Conservation (phyloP, 2,888 invertebrate species). For the Campopleginae sp. region DNA sequence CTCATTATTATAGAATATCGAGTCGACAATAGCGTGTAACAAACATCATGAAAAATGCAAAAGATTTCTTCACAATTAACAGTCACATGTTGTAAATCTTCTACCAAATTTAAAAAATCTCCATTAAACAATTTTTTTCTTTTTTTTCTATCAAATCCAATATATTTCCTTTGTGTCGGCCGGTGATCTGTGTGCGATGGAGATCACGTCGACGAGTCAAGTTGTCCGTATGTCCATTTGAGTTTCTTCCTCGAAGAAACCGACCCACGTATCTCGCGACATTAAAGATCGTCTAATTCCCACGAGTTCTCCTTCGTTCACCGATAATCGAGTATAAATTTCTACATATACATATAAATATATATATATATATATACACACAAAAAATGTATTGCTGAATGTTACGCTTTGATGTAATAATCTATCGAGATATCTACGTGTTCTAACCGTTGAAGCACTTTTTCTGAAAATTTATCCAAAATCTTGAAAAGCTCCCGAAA, state of each 20-base stretch:
- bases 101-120: neutral
- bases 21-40: neutral
- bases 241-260: neutral
- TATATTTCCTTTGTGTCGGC: neutral
- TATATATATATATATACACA: too few species aligned
- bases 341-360: conserved; percentile 32
- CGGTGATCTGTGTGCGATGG: conserved; percentile 16
- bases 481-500: conserved; percentile 56
- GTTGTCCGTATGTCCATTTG: neutral
- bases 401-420: conserved; percentile 75
- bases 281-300: conserved; percentile 2
- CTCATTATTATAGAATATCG: neutral
- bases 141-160: neutral
- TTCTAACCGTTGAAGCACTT: conserved; percentile 71
- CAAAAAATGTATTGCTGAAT: conserved; percentile 83
- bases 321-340: conserved; percentile 52
- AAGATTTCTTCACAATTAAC: neutral
- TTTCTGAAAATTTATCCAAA: conserved; percentile 58
- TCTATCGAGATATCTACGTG: conserved; percentile 76
- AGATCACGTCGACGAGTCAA: conserved; percentile 8
- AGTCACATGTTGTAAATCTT: neutral
- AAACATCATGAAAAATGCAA: neutral
- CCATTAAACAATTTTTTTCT: conserved; percentile 8
- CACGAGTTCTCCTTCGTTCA: neutral
- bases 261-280: conserved; percentile 6